phyloP scores from a whole-genome alignment of 1,140 invertebrate species.

The Neodiprion pinetum region DNA sequence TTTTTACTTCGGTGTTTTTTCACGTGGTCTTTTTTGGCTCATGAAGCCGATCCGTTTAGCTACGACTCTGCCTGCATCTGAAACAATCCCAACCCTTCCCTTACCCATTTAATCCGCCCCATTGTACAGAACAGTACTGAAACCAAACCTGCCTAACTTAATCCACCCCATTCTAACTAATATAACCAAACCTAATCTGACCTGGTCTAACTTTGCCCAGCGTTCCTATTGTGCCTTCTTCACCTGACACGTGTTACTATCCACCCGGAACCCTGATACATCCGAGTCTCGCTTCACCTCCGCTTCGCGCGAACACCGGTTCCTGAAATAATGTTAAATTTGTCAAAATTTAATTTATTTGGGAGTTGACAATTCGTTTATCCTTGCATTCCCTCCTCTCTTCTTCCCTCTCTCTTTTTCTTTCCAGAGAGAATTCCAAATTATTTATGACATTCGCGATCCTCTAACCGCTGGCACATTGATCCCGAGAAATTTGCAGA shows the following conservation, averaged over 20 bases:
- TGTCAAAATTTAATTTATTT: not conserved
- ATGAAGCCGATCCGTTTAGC: not conserved
- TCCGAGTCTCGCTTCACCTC: not conserved
- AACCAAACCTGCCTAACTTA: conserved; percentile 7
- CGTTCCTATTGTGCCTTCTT: not conserved
- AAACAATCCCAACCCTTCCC: not conserved
- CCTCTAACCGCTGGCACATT: too few relatives aligned
- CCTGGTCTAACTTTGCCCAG: not conserved
- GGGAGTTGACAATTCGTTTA: not conserved
- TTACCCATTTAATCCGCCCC: not conserved
- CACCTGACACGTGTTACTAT: not conserved
- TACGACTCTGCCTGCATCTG: not conserved
- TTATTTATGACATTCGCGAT: not conserved
- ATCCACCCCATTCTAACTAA: conserved; percentile 5
- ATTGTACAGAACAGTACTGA: conserved; percentile 1
- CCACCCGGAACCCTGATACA: not conserved
- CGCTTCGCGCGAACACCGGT: not conserved
- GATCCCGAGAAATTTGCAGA: too few relatives aligned
- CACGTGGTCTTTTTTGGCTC: not conserved
- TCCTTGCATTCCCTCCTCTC: not conserved
- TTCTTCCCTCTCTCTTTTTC: too few relatives aligned
- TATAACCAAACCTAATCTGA: conserved; percentile 2
- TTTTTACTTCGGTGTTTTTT: not conserved
- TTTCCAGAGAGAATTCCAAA: not conserved
- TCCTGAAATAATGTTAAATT: not conserved